These are phyloP conservation scores for Rhabdomys dilectus DNA, from an alignment of 2,113 vertebrate species.

Conservation along the genomic window DNA sequence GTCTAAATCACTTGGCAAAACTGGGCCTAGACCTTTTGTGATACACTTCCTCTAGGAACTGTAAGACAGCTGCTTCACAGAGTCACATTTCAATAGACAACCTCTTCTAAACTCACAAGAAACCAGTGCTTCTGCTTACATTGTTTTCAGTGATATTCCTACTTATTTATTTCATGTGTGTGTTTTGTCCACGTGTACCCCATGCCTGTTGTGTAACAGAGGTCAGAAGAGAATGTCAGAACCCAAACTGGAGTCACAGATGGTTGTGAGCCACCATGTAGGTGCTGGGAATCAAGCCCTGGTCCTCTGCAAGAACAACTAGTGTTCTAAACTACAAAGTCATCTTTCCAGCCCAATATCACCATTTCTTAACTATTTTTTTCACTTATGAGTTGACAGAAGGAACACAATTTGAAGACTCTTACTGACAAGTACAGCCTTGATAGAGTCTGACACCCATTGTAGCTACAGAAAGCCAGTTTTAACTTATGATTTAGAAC, in stretches of 20 bases:
- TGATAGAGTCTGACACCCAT: not conserved
- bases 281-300: too few species aligned
- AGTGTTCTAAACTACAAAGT: too few species aligned
- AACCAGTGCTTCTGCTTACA: slow-evolving; percentile 19
- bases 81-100: slow-evolving; percentile 43
- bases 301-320: not conserved
- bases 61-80: slow-evolving; percentile 14
- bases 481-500: slow-evolving; percentile 53
- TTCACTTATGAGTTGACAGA: not conserved
- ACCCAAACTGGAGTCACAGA: not conserved
- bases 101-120: not conserved
- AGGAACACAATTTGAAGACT: slow-evolving; percentile 47
- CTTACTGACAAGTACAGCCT: not conserved
- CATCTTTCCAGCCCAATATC: not conserved
- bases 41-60: not conserved
- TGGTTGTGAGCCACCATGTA: not conserved
- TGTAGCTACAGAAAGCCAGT: not conserved
- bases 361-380: slow-evolving; percentile 6
- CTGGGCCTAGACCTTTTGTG: slow-evolving; percentile 37
- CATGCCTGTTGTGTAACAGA: not conserved
- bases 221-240: not conserved
- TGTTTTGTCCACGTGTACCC: not conserved
- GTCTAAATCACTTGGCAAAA: not conserved
- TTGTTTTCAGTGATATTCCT: not conserved
- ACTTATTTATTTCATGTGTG: not conserved